Evolutionary conservation across 2,113 vertebrate genomes (phyloP), one percentile per base, ranked within the genome.

Genomic region (Spheniscus mendiculus): DNA sequence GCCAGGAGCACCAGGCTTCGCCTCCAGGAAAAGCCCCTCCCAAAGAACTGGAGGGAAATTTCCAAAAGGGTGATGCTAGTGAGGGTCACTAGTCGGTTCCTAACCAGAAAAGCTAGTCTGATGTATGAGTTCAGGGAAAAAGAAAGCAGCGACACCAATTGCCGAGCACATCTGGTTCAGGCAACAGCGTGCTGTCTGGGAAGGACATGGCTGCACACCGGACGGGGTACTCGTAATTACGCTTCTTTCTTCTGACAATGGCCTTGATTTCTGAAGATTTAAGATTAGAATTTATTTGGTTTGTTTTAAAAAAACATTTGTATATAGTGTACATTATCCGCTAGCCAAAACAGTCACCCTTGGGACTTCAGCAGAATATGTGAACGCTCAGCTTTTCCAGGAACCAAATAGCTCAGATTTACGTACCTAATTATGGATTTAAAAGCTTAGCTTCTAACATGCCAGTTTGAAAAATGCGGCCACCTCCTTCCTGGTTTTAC

Each of bases 401-500:
- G 44, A 93, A 89, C 5, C 2, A 9, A 78, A 77, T 82, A 1
- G 1, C 32, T 89, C 40, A n/a, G 52, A 72, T 63, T 71, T 71
- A 40, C 11, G 0, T 52, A 78, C 29, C n/a, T 84, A 71, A 72
- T 63, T 55, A 79, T n/a, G 45, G 69, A 70, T 66, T 91, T 96
- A 69, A 93, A 93, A 79, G 21, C 61, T 91, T 97, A 56, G 85
- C 52, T 85, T 79, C 44, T 52, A 58, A 53, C 14, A n/a, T 27
- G 32, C 29, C 2, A 0, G 42, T 95, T 74, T 93, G 77, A 84
- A 92, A 93, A 89, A 56, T 34, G 49, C 1, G 2, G 21, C 36
- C 20, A 56, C 27, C 13, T 89, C 49, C 19, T 77, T 83, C 38
- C 69, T 82, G 10, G 30, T 82, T 94, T 45, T 63, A 71, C 4